Evolutionary conservation across 2,113 vertebrate species (phyloP).

Genomic region (Leucopsar rothschildi): DNA sequence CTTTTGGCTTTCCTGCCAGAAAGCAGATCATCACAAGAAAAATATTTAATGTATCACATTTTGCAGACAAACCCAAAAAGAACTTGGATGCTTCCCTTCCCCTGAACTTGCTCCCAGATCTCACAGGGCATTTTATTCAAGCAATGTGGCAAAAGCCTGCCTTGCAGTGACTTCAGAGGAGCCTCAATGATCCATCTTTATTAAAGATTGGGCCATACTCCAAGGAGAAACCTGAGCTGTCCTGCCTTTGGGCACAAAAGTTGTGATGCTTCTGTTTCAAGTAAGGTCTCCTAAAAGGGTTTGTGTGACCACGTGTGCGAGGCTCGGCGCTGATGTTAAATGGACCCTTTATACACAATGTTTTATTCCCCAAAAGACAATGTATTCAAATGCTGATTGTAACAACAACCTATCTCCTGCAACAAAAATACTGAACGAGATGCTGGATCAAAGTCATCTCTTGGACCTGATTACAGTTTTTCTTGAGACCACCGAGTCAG

Average conservation of each 20-base stretch:
- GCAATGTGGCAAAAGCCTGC: background rate
- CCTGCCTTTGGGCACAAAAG: background rate
- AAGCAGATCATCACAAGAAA: constrained; percentile 2
- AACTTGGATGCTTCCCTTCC: constrained; percentile 1
- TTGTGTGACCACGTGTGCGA: background rate
- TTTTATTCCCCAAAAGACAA: background rate
- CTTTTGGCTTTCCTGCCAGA: constrained; percentile 30
- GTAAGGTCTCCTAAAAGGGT: background rate
- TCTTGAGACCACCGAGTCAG: background rate
- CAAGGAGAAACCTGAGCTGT: background rate
- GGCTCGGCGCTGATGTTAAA: background rate
- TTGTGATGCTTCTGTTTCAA: background rate
- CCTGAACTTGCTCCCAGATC: background rate
- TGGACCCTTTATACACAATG: background rate
- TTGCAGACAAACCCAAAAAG: background rate
- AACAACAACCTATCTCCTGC: background rate
- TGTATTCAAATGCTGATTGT: background rate
- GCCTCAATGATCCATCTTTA: background rate
- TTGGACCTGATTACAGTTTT: background rate
- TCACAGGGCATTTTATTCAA: background rate
- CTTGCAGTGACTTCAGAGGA: background rate
- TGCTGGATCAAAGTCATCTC: background rate
- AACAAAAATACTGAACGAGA: background rate
- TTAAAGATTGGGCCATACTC: background rate
- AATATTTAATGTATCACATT: background rate